phyloP scores from a whole-genome alignment of 2,888 invertebrate genomes.

The Lordiphosa fenestrarum region DNA sequence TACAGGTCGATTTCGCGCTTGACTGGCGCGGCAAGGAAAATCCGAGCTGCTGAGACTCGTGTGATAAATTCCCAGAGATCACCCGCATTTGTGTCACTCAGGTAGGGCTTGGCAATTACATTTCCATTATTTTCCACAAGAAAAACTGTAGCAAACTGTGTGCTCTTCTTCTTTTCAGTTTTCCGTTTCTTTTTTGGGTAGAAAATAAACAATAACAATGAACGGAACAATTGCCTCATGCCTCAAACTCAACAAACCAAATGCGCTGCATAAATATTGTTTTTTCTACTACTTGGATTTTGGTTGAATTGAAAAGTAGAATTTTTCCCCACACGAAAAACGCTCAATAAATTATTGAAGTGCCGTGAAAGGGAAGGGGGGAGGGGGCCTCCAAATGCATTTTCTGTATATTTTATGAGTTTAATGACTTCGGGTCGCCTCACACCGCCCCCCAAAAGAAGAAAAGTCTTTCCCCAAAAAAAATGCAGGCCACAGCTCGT shows the following conservation, averaged over 20 bases:
- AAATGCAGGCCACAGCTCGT: slow-evolving; percentile 44
- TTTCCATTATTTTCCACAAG: slow-evolving; percentile 30
- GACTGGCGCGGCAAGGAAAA: slow-evolving; percentile 14
- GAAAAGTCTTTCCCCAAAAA: slow-evolving; percentile 28
- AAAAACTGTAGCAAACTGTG: slow-evolving; percentile 23
- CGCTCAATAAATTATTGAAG: slow-evolving; percentile 67
- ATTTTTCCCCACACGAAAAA: slow-evolving; percentile 26
- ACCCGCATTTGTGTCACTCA: slow-evolving; percentile 35
- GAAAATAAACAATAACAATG: slow-evolving; percentile 61
- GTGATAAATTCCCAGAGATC: slow-evolving; percentile 44
- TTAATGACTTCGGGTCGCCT: slow-evolving; percentile 53
- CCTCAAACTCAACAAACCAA: slow-evolving; percentile 37
- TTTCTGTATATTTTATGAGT: slow-evolving; percentile 61
- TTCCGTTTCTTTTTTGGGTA: slow-evolving; percentile 37
- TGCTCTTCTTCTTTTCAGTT: slow-evolving; percentile 3
- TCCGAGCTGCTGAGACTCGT: slow-evolving; percentile 13
- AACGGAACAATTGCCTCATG: slow-evolving; percentile 36
- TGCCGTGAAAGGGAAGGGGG: slow-evolving; percentile 20
- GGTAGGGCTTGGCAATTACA: slow-evolving; percentile 43
- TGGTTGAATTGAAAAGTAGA: slow-evolving; percentile 28
- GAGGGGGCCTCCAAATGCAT: slow-evolving; percentile 37
- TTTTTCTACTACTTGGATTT: slow-evolving; percentile 50
- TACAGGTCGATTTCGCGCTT: slow-evolving; percentile 32
- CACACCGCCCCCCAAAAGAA: slow-evolving; percentile 4
- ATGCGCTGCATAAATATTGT: slow-evolving; percentile 62